phyloP scores from a whole-genome alignment of 2,797 vertebrate genomes.

The Rhinatrema bivittatum region DNA sequence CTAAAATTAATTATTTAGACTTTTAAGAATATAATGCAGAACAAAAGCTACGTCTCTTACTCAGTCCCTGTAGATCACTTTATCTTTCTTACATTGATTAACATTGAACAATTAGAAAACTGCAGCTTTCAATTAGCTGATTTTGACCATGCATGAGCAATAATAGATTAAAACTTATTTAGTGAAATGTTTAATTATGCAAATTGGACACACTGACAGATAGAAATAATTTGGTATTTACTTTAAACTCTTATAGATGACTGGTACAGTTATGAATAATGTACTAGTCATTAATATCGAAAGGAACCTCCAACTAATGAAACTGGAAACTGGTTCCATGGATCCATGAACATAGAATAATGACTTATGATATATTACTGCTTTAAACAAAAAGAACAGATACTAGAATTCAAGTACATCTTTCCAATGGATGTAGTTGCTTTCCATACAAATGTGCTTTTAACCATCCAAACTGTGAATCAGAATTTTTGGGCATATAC shows the following conservation, averaged over 20 bases:
- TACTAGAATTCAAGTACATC: background rate
- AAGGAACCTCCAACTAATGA: background rate
- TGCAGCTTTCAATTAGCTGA: background rate
- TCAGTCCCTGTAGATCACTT: background rate
- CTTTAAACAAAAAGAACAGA: background rate
- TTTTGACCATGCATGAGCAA: slow-evolving; percentile 1
- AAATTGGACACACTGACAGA: background rate
- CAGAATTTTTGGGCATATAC: too few relatives aligned
- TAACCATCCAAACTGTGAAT: too few relatives aligned
- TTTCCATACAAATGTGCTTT: too few relatives aligned
- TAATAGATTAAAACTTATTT: background rate
- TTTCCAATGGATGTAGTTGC: too few relatives aligned
- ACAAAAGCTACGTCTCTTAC: background rate
- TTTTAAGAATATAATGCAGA: background rate
- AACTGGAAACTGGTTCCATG: background rate
- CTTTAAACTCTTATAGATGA: background rate
- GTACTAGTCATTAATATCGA: background rate
- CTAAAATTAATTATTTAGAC: background rate
- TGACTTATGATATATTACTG: background rate
- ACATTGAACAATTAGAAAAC: background rate
- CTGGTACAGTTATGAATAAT: background rate
- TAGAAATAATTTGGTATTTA: background rate
- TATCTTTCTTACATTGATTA: slow-evolving; percentile 2
- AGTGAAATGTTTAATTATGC: background rate
- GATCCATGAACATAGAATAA: too few relatives aligned